Evolutionary conservation across 2,888 invertebrate species (phyloP), one percentile per base, ranked within the genome.

Genomic region (Ligdia adustata): DNA sequence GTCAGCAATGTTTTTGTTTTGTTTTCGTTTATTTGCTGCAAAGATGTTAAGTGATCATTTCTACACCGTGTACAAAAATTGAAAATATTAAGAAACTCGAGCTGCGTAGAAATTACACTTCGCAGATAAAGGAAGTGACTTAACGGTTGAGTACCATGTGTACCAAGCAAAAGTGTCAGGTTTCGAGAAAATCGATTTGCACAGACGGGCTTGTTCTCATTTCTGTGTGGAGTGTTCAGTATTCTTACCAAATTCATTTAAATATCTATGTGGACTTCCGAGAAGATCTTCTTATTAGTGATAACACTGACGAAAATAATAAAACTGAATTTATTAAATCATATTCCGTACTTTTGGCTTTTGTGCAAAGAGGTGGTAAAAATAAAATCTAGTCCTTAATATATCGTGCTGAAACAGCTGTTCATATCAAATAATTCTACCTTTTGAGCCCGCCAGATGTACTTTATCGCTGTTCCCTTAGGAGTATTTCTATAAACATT

Each of bases 1-100:
- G 52, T 47, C 45, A 40, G 43, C 57, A 58, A 62, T 72, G 72
- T 72, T 72, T 62, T 66, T 62, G 58, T 67, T 66, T 64, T 69
- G 65, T 68, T 64, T 60, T 65, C 38, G 31, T 44, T 46, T 46
- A 24, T 29, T 24, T 26, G 56, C 60, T 37, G 47, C 44, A 7
- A 47, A 48, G 43, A 24, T n/a, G 16, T 33, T 18, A 7, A 27
- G 27, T 31, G 26, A 27, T 27, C 11, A 15, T 9, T 18, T 3
- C 4, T 26, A 2, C 3, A 16, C 16, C 13, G n/a, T 34, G n/a
- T n/a, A n/a, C n/a, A n/a, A n/a, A n/a, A n/a, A n/a, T n/a, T n/a
- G n/a, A n/a, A n/a, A n/a, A n/a, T n/a, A n/a, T n/a, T n/a, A n/a
- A 1, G 9, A 3, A 12, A 4, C 3, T 6, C 14, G 18, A 3